phyloP scores from a whole-genome alignment of 1,140 invertebrate species.

The Drosophila kohkoa region DNA sequence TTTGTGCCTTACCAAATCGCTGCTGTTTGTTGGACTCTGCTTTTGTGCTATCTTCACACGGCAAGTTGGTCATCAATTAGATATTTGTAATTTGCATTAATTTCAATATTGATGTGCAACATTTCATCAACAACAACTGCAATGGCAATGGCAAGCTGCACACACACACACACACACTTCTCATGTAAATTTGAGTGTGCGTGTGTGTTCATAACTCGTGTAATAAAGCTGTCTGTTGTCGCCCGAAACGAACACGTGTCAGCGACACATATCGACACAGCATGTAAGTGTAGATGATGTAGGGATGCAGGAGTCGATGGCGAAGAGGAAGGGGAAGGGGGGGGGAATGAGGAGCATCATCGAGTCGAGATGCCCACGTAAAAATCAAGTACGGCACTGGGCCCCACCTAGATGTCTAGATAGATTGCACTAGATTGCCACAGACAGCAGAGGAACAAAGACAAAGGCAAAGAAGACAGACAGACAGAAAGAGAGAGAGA shows the following conservation, averaged over 20 bases:
- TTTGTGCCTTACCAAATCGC: neutral
- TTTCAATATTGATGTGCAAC: constrained; percentile 45
- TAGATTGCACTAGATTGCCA: constrained; percentile 50
- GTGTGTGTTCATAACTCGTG: constrained; percentile 56
- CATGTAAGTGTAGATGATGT: constrained; percentile 30
- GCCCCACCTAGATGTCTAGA: constrained; percentile 55
- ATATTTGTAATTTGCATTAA: constrained; percentile 55
- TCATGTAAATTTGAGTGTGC: constrained; percentile 28
- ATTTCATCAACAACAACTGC: constrained; percentile 30
- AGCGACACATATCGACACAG: constrained; percentile 60
- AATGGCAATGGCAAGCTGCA: neutral
- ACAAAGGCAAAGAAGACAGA: neutral
- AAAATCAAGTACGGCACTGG: constrained; percentile 24
- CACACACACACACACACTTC: neutral
- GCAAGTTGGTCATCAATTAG: constrained; percentile 38
- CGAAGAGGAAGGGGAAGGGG: too few species aligned
- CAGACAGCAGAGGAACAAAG: neutral
- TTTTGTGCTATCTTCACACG: neutral
- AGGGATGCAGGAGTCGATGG: neutral
- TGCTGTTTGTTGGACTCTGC: neutral
- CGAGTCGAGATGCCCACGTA: constrained; percentile 33
- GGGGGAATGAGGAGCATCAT: neutral
- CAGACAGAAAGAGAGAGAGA: neutral
- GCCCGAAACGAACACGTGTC: constrained; percentile 76
- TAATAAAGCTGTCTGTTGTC: constrained; percentile 67